Conservation (phyloP, 1,140 invertebrate genomes). For the Drosophila neocordata region DNA sequence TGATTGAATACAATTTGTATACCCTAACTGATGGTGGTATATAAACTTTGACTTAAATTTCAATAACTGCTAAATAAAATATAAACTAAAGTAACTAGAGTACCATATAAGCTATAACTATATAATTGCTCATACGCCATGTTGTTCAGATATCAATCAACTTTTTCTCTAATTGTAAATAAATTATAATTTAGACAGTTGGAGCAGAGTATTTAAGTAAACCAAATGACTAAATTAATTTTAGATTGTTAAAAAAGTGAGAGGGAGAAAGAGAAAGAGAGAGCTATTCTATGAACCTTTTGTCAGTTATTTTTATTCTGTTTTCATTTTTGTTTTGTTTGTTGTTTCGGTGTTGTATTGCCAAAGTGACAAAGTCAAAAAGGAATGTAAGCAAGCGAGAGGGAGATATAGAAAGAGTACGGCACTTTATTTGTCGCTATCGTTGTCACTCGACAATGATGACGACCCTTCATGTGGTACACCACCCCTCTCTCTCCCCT, state of each 20-base stretch:
- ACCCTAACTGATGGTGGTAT: background rate
- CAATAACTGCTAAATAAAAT: too few species aligned
- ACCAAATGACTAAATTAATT: background rate
- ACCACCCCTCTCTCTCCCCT: background rate
- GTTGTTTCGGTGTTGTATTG: slow-evolving; percentile 6
- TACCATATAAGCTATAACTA: too few species aligned
- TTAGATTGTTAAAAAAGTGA: background rate
- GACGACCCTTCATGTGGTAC: background rate
- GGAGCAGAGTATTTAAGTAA: background rate
- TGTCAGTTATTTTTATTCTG: background rate
- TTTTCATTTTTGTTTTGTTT: slow-evolving; percentile 9
- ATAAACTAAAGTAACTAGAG: too few species aligned
- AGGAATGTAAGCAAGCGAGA: background rate
- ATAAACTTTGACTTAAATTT: too few species aligned
- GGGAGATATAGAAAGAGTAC: background rate
- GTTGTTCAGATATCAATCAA: too few species aligned
- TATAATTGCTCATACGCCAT: too few species aligned
- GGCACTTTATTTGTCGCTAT: slow-evolving; percentile 41
- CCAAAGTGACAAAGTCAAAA: slow-evolving; percentile 4
- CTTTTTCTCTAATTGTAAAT: too few species aligned
- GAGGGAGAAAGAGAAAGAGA: background rate
- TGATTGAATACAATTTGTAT: slow-evolving; percentile 43
- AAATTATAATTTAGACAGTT: too few species aligned
- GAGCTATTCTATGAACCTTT: background rate
- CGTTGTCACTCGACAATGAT: slow-evolving; percentile 21